phyloP scores from a whole-genome alignment of 2,113 vertebrate genomes.

The Pomatorhinus ruficollis region DNA sequence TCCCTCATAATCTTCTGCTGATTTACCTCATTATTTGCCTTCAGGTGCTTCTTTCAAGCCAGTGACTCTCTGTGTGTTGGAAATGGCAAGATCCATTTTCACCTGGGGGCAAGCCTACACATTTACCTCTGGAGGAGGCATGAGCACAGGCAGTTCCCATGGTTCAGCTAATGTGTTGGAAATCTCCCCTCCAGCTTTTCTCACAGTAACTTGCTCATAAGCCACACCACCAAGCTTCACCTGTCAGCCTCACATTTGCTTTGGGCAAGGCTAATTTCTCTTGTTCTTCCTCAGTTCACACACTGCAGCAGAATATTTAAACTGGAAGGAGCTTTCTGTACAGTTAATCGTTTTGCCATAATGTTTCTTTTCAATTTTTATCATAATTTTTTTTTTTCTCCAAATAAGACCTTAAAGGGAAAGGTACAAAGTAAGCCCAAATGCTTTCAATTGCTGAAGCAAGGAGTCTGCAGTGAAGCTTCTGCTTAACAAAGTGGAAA shows the following conservation, averaged over 20 bases:
- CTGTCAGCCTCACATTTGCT: neutral
- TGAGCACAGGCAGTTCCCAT: neutral
- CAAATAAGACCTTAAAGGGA: neutral
- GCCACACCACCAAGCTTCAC: neutral
- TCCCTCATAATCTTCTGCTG: neutral
- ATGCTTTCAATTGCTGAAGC: neutral
- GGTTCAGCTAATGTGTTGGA: neutral
- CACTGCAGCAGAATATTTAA: neutral
- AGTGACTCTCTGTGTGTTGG: neutral
- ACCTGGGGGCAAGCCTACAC: neutral
- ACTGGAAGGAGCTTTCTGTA: neutral
- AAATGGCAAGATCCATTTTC: neutral
- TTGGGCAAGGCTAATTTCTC: neutral
- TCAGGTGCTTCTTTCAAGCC: neutral
- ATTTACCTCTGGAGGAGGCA: neutral
- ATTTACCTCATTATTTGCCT: neutral
- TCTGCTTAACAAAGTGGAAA: conserved; percentile 20
- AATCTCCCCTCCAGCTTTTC: conserved; percentile 14
- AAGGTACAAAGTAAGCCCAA: neutral
- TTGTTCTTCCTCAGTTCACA: neutral
- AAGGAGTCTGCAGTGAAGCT: neutral
- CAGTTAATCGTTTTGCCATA: neutral
- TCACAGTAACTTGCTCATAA: neutral
- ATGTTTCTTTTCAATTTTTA: conserved; percentile 5
- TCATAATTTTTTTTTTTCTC: neutral